A percentile compares a stretch with the other conserved stretches of the same genome.
phyloP scores from a whole-genome alignment of 2,888 invertebrate genomes.

The Lumbricus terrestris region DNA sequence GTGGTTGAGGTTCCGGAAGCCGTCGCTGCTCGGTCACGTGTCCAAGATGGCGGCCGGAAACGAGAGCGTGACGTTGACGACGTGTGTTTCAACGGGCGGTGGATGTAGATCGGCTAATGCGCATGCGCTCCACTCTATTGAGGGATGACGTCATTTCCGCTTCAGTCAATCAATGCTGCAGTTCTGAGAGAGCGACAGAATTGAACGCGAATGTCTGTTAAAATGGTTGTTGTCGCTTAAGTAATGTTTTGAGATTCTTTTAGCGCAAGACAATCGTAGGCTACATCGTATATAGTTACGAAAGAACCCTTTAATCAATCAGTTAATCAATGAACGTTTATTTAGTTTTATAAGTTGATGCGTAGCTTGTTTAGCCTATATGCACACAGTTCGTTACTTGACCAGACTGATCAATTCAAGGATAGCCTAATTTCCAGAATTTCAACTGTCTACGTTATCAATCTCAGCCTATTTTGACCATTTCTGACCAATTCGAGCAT shows the following conservation, averaged over 20 bases:
- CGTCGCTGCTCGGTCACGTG: neutral
- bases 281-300: too few relatives aligned
- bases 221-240: neutral
- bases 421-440: too few relatives aligned
- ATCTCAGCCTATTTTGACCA: too few relatives aligned
- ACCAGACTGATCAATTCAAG: neutral
- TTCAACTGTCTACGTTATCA: too few relatives aligned
- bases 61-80: conserved; percentile 6
- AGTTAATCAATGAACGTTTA: too few relatives aligned
- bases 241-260: neutral
- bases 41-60: neutral
- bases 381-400: too few relatives aligned
- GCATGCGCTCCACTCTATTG: neutral
- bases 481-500: too few relatives aligned
- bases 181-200: neutral
- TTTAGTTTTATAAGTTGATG: too few relatives aligned
- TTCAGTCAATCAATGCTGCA: neutral
- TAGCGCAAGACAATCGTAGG: neutral
- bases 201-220: neutral
- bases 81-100: neutral
- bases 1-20: neutral
- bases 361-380: too few relatives aligned
- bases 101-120: neutral
- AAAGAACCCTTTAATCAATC: too few relatives aligned
- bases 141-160: neutral